Base-by-base conservation (phyloP, 2,888 invertebrate genomes). In the Linyphia triangularis region DNA sequence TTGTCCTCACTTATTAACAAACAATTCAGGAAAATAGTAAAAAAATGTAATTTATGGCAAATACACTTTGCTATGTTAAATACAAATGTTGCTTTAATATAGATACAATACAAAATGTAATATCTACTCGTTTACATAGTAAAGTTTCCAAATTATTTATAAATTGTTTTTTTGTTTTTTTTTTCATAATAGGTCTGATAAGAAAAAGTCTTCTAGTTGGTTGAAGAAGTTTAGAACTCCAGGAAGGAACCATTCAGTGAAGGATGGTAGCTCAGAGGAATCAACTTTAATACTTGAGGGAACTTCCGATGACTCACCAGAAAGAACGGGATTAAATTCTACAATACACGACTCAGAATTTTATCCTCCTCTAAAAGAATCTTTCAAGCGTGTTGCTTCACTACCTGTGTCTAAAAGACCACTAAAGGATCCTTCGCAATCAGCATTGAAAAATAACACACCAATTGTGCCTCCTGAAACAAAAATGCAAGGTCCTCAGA, bases 161-260 rank as follows among this genome's bases (percentile, higher is more conserved):
- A n/a, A n/a, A n/a, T n/a, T n/a, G n/a, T n/a, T n/a, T n/a, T n/a
- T n/a, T n/a, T 26, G 33, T 22, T 65, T 65, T 10, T 0, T 1
- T 30, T 28, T 30, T 37, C 6, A n/a, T 59, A 59, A 0, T 13
- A 86, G 86, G n/a, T 59, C 75, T 13, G 81, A 86, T 13, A 88
- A 83, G 33, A 88, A 88, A 26, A 77, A 77, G 37, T 43, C 75
- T 13, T 30, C 67, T 1, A 70, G 51, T 19, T 88, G 88, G 88
- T 51, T 83, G 19, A 82, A 70, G 33, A 88, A 70, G 24, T 10
- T 88, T 19, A 82, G 57, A 70, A 85, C 70, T 57, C 78, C 88
- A 9, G 69, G 75, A 4, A 43, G 69, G 37, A 83, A 67, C 9
- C 30, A 75, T 13, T 24, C 67, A 1, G 22, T 67, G 7, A 86